Conservation (phyloP, 2,113 vertebrate species). For the Prunella himalayana region DNA sequence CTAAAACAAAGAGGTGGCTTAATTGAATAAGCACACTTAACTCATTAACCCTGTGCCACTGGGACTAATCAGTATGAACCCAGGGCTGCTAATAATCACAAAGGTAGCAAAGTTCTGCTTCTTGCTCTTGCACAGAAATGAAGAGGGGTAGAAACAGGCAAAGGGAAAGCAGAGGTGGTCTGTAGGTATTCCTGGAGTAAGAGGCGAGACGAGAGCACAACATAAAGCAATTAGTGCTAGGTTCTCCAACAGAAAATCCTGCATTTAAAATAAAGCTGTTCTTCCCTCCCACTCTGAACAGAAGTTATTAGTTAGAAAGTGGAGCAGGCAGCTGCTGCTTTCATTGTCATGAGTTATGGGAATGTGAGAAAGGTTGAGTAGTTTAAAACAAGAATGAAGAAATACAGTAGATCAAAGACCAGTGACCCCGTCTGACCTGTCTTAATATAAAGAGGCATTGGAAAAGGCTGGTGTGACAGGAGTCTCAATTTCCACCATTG, state of each 20-base stretch:
- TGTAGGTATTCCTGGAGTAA: background rate
- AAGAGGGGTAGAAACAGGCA: background rate
- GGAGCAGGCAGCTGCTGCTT: constrained; percentile 5
- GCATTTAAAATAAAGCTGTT: background rate
- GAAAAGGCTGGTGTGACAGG: background rate
- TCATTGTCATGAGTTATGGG: constrained; percentile 22
- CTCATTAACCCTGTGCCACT: constrained; percentile 71
- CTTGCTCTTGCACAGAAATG: background rate
- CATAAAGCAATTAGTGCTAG: background rate
- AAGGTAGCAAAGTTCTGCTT: constrained; percentile 52
- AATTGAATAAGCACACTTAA: constrained; percentile 76
- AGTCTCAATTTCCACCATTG: background rate
- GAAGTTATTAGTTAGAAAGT: constrained; percentile 29
- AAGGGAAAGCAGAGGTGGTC: background rate
- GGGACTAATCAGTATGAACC: constrained; percentile 69
- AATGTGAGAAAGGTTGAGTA: background rate
- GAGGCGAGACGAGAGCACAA: background rate
- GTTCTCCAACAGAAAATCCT: background rate
- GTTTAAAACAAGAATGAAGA: constrained; percentile 41
- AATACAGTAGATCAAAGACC: constrained; percentile 36
- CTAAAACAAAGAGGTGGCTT: constrained; percentile 70
- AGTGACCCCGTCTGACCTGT: background rate
- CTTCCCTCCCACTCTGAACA: background rate
- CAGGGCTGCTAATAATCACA: constrained; percentile 45
- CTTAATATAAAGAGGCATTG: background rate